Base-by-base conservation (phyloP, 2,113 vertebrate genomes). In the Petrocephalus microphthalmus region DNA sequence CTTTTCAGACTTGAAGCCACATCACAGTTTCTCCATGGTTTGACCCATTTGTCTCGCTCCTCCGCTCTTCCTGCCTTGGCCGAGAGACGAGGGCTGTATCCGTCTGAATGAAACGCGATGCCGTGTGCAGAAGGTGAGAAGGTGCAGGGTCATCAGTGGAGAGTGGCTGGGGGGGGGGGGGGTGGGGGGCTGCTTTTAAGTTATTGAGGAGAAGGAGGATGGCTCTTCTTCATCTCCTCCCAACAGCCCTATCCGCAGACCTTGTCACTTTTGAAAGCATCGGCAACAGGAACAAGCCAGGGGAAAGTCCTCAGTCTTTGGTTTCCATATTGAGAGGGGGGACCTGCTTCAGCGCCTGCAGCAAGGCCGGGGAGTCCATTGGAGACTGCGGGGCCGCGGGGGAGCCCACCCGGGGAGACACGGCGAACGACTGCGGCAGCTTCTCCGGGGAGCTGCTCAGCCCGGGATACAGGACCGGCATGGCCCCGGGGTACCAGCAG, bases 401-500 rank as follows among this genome's bases (percentile, higher is more conserved):
- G 17, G 98, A 98, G 1, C 96, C 96, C 87, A 96, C 94, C 93
- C 96, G 95, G 53, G 96, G 96, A 64, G 97, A 96, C 96, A 97
- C 93, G 56, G 97, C 94, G 91, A 97, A 90, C 42, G 97, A 7
- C 22, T 94, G 37, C 92, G 93, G 90, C 91, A 93, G 93, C 89
- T 96, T 92, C n/a, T 99, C 98, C 0, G 96, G 96, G 92, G 93
- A 96, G 85, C 95, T 90, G 0, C 94, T 94, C 88, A 98, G 94
- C 89, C 96, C 94, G 0, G 96, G 96, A 93, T 99, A 99, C 71
- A 99, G 52, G 29, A 99, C 92, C 0, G 98, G 97, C 22, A 99
- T 93, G 0, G 96, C 95, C 0, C 97, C 96, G 0, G 97, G 95
- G 91, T 99, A 99, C 98, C 98, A 99, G 93, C 96, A 98, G 91